These are phyloP conservation scores for Lasioglossum lativentre DNA, from an alignment of 2,888 invertebrate species.

Conservation along the genomic window DNA sequence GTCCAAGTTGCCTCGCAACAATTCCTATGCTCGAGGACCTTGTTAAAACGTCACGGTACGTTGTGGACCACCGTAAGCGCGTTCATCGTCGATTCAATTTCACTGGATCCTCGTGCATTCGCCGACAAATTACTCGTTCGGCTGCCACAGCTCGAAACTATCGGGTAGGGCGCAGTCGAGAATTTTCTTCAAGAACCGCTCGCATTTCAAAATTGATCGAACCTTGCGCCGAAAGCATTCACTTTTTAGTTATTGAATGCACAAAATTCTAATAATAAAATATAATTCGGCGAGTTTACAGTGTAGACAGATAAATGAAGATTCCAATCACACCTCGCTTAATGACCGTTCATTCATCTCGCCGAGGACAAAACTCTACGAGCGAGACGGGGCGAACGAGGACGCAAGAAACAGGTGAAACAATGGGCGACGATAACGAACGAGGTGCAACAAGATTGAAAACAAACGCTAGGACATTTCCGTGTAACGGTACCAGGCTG, in stretches of 20 bases:
- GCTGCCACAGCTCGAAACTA: not conserved
- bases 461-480: slow-evolving; percentile 55
- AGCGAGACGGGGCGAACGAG: slow-evolving; percentile 6
- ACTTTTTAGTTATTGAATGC: no score
- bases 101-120: slow-evolving; percentile 26
- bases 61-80: slow-evolving; percentile 6
- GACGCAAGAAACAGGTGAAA: slow-evolving; percentile 32
- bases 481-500: slow-evolving; percentile 55
- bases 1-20: not conserved
- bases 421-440: slow-evolving; percentile 56
- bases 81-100: slow-evolving; percentile 38
- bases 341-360: not conserved
- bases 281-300: not conserved
- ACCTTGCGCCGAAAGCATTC: no score
- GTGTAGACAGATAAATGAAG: not conserved
- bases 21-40: not conserved
- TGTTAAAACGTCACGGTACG: slow-evolving; percentile 43
- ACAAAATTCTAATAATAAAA: not conserved
- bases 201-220: no score
- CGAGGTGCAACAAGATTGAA: slow-evolving; percentile 54
- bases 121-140: slow-evolving; percentile 30
- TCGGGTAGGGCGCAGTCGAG: not conserved
- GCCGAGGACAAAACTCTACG: not conserved
- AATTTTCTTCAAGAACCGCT: not conserved
- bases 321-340: not conserved